phyloP scores from a whole-genome alignment of 1,140 invertebrate genomes.

The Leptonema lineaticorne region DNA sequence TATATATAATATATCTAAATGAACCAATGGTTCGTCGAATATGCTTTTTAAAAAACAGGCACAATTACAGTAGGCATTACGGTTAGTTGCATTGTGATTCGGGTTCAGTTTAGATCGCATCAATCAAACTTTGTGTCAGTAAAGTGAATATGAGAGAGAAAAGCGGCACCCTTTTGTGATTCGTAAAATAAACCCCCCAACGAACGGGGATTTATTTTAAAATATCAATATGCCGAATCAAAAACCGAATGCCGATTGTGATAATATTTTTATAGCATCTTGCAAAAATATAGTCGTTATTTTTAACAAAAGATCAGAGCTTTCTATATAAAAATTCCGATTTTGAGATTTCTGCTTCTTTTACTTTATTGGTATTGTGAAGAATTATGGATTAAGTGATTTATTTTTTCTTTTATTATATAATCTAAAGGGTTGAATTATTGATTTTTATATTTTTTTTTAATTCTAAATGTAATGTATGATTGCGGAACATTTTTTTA shows the following conservation, averaged over 20 bases:
- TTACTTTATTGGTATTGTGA: no score
- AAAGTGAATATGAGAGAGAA: no score
- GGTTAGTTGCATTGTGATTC: conserved; percentile 35
- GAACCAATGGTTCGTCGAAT: neutral
- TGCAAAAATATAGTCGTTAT: neutral
- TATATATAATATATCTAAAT: no score
- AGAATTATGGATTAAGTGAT: no score
- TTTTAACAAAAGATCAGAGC: no score
- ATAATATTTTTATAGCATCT: neutral
- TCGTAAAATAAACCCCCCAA: neutral
- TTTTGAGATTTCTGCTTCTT: no score
- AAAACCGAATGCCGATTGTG: neutral
- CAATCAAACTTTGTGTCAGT: conserved; percentile 41
- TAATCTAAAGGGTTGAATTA: no score
- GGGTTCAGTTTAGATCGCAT: conserved; percentile 28
- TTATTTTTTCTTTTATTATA: no score
- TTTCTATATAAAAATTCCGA: no score
- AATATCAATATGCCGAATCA: neutral
- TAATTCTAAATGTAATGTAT: no score
- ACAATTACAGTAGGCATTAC: conserved; percentile 24
- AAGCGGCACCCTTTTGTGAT: conserved; percentile 21
- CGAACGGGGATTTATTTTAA: conserved; percentile 6
- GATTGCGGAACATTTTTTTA: no score
- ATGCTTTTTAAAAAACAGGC: conserved; percentile 8
- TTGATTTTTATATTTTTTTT: no score